phyloP scores from a whole-genome alignment of 2,797 vertebrate species.

The Hydrolagus colliei region DNA sequence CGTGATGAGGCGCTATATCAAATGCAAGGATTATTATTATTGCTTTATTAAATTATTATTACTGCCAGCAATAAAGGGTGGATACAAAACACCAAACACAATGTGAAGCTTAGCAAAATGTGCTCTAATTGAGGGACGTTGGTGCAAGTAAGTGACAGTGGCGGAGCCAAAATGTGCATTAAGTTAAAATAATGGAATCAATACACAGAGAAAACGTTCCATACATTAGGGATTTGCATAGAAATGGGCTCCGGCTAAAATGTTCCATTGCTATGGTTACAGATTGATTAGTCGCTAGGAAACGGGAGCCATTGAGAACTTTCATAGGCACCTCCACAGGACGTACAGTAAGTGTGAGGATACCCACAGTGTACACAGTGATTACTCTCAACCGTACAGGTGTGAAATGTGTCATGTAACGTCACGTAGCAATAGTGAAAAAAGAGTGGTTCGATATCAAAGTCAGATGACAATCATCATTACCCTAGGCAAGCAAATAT shows the following conservation, averaged over 20 bases:
- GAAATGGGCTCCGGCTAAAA: not conserved
- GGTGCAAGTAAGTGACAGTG: not conserved
- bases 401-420: constrained; percentile 1
- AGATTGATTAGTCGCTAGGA: constrained; percentile 25
- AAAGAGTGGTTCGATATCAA: no score
- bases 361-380: not conserved
- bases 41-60: not conserved
- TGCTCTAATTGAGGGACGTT: not conserved
- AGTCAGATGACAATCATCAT: no score
- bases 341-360: not conserved
- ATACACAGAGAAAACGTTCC: not conserved
- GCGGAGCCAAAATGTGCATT: not conserved
- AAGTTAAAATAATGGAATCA: not conserved
- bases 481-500: no score
- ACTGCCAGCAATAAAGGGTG: not conserved
- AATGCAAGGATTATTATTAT: not conserved
- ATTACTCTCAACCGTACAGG: not conserved
- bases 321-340: not conserved
- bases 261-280: constrained; percentile 28
- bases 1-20: not conserved
- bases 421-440: not conserved
- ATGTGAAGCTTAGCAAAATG: not conserved
- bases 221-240: not conserved
- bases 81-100: not conserved
- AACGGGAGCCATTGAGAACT: constrained; percentile 6